Evolutionary conservation across 2,113 vertebrate genomes (phyloP).

Genomic region (Lepus europaeus): DNA sequence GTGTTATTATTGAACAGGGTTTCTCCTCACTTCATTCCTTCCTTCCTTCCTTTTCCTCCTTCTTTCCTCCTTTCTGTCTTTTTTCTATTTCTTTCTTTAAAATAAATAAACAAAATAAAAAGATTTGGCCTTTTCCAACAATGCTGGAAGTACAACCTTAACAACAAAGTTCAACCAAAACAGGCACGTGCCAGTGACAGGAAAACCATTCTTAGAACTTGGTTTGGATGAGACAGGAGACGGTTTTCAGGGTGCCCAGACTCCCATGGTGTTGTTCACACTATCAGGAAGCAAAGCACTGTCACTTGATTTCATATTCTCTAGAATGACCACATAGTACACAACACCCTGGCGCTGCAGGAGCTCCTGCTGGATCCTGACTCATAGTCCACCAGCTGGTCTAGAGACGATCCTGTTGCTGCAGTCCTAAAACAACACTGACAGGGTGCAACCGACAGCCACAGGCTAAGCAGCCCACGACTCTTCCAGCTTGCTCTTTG

Average conservation of each 20-base stretch:
- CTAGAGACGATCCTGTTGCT: fast-evolving
- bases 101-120: conserved; percentile 43
- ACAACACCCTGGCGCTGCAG: fast-evolving
- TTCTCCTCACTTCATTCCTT: too few species aligned
- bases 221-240: neutral
- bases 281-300: neutral
- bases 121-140: conserved; percentile 4
- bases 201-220: neutral
- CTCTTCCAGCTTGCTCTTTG: neutral
- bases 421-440: neutral
- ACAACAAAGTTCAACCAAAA: neutral
- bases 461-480: neutral
- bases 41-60: neutral
- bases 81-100: neutral
- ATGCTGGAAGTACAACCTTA: neutral
- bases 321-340: neutral
- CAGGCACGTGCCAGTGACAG: neutral
- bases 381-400: neutral
- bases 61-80: neutral
- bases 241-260: fast-evolving
- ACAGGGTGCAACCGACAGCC: neutral
- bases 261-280: neutral
- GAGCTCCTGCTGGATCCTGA: neutral
- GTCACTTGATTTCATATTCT: neutral
- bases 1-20: conserved; percentile 1